Conservation (phyloP, 2,888 invertebrate genomes). For the Caenorhabditis parvicauda region DNA sequence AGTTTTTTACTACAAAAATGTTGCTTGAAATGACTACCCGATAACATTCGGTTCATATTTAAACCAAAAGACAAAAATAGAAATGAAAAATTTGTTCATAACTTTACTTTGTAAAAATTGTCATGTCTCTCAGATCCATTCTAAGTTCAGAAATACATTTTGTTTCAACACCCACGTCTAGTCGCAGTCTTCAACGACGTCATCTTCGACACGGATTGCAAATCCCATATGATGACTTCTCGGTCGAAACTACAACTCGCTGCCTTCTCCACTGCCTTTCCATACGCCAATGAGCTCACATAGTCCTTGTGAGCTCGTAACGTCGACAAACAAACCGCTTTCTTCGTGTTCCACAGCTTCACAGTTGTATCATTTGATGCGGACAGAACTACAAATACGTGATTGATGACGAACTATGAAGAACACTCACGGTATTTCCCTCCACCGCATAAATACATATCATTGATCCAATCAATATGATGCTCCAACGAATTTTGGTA, state of each 20-base stretch:
- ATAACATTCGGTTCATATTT: no score
- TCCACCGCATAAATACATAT: slow-evolving; percentile 93
- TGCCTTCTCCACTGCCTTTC: slow-evolving; percentile 82
- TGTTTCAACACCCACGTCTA: slow-evolving; percentile 76
- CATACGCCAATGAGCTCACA: slow-evolving; percentile 94
- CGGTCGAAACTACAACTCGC: slow-evolving; percentile 95
- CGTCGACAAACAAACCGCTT: slow-evolving; percentile 63
- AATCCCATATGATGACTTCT: slow-evolving; percentile 96
- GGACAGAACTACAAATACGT: slow-evolving; percentile 78
- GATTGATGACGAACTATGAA: not conserved
- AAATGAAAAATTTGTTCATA: no score
- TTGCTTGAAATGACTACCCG: no score
- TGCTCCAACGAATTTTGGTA: slow-evolving; percentile 95
- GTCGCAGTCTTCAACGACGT: slow-evolving; percentile 98
- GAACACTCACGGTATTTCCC: slow-evolving; percentile 79
- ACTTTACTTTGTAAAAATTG: no score
- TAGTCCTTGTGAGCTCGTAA: slow-evolving; percentile 72
- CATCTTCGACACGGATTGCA: slow-evolving; percentile 90
- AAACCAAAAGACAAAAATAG: no score
- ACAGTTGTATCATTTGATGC: slow-evolving; percentile 99
- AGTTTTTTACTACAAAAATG: no score
- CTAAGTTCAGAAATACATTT: no score
- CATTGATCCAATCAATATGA: slow-evolving; percentile 99
- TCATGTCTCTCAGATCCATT: no score
- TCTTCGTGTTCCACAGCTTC: slow-evolving; percentile 99